A percentile compares a stretch with the other conserved stretches of the same genome.
These are phyloP conservation scores for Sycophila texana DNA, from an alignment of 2,888 invertebrate genomes.

Conservation along the genomic window DNA sequence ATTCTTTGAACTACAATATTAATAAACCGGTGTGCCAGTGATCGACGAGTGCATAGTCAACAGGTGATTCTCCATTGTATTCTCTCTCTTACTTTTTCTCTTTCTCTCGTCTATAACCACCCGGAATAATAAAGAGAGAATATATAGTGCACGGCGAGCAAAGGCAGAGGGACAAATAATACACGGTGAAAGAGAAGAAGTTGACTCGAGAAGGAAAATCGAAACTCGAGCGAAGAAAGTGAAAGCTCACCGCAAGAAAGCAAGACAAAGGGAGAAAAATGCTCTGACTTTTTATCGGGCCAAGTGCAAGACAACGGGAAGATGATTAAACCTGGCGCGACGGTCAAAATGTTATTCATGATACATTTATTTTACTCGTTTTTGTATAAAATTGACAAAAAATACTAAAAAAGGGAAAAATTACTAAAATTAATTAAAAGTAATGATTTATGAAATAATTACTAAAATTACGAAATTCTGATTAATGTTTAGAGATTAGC, in stretches of 20 bases:
- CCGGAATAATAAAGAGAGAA: constrained; percentile 44
- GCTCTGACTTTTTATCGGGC: constrained; percentile 19
- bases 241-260: constrained; percentile 9
- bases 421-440: too few relatives aligned
- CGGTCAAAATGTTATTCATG: not conserved
- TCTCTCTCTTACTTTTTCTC: constrained; percentile 19
- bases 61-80: constrained; percentile 51
- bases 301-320: not conserved
- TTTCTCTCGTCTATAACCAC: constrained; percentile 4
- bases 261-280: not conserved
- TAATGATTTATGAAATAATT: too few relatives aligned
- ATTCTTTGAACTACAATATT: constrained; percentile 36
- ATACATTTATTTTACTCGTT: too few relatives aligned
- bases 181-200: constrained; percentile 18
- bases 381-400: too few relatives aligned
- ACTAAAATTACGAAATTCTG: too few relatives aligned
- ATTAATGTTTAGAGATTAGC: too few relatives aligned
- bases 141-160: constrained; percentile 11
- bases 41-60: constrained; percentile 51
- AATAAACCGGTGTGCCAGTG: constrained; percentile 39
- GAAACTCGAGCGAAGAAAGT: constrained; percentile 36
- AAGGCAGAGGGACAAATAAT: constrained; percentile 31
- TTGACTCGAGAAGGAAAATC: constrained; percentile 37
- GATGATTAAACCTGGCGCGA: not conserved
- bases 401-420: too few relatives aligned